Evolutionary conservation across 1,140 invertebrate species (phyloP).

Genomic region (Formica exsecta): DNA sequence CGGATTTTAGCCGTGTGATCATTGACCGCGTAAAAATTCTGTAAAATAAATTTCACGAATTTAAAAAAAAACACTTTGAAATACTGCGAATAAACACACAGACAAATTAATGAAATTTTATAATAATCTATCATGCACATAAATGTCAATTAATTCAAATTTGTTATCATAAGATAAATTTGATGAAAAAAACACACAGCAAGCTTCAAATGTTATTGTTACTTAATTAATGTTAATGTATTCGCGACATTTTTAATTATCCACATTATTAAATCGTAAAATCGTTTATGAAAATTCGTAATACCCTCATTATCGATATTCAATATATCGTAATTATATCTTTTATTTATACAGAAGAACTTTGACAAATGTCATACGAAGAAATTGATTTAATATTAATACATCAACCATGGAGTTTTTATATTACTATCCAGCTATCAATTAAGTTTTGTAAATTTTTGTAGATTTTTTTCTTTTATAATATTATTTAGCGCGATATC

Average conservation of each 20-base stretch:
- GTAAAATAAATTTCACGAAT: conserved; percentile 22
- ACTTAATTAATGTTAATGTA: conserved; percentile 22
- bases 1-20: background rate
- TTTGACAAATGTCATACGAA: background rate
- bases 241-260: conserved; percentile 12
- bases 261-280: background rate
- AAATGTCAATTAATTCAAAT: background rate
- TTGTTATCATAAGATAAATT: background rate
- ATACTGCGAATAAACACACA: background rate
- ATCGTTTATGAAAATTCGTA: background rate
- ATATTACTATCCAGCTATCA: background rate
- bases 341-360: background rate
- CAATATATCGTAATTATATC: background rate
- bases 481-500: conserved; percentile 6
- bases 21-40: conserved; percentile 24
- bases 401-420: background rate
- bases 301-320: background rate
- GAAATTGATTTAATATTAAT: conserved; percentile 24
- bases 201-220: background rate
- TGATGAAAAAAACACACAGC: background rate
- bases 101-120: background rate
- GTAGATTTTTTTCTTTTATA: background rate
- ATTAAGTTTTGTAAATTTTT: conserved; percentile 9
- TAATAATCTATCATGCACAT: background rate
- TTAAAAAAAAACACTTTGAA: background rate